Percentiles rank a stretch among this genome's conserved stretches.
These are phyloP conservation scores for Aplodontia rufa DNA, from an alignment of 2,113 vertebrate genomes.

Conservation along the genomic window DNA sequence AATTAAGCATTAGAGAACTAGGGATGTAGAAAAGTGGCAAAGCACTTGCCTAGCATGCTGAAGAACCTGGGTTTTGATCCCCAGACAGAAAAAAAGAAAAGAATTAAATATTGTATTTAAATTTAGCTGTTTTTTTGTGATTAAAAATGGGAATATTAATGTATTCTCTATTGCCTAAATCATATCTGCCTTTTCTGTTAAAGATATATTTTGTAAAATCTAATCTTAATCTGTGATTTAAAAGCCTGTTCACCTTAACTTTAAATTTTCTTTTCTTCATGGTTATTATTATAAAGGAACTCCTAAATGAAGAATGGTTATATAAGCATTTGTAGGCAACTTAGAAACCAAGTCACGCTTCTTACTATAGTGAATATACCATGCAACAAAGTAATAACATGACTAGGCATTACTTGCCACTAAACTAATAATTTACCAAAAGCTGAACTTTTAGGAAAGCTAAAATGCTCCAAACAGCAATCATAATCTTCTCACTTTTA, in stretches of 20 bases:
- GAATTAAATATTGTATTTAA: not conserved
- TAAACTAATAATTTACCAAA: conserved; percentile 44
- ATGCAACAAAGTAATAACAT: not conserved
- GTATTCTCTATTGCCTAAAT: conserved; percentile 38
- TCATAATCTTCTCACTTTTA: not conserved
- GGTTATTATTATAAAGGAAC: conserved; percentile 3
- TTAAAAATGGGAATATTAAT: not conserved
- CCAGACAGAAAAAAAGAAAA: not conserved
- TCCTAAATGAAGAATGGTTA: not conserved
- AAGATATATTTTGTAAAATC: conserved; percentile 25
- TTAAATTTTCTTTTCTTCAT: not conserved
- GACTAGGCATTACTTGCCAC: not conserved
- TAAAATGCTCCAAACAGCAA: not conserved
- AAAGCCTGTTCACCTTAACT: not conserved
- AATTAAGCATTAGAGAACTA: not conserved
- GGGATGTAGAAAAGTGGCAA: not conserved
- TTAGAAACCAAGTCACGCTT: not conserved
- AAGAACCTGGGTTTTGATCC: not conserved
- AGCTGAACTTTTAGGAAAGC: not conserved
- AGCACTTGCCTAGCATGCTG: not conserved
- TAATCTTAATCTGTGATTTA: not conserved
- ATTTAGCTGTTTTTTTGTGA: not conserved
- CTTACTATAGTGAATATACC: not conserved
- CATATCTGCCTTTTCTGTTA: not conserved
- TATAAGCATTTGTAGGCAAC: not conserved